A percentile compares a stretch with the other conserved stretches of the same genome.
These are phyloP conservation scores for Gambusia holbrooki DNA, from an alignment of 2,113 vertebrate species.

Conservation along the genomic window DNA sequence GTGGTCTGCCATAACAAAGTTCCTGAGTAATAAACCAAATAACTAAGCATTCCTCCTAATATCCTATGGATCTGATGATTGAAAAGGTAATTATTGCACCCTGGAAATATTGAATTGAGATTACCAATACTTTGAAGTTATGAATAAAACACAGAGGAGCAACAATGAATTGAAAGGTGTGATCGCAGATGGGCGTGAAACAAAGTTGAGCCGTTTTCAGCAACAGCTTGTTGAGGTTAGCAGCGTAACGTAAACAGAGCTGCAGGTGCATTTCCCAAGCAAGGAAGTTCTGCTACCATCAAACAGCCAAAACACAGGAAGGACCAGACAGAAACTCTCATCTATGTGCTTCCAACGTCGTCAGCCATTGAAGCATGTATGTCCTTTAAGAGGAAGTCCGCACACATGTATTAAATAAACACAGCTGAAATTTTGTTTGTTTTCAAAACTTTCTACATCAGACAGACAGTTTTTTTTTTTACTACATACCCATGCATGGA, in stretches of 20 bases:
- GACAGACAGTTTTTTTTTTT: constrained; percentile 22
- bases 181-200: constrained; percentile 1
- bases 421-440: constrained; percentile 25
- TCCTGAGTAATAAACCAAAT: no score
- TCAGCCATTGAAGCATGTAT: constrained; percentile 46
- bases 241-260: constrained; percentile 67
- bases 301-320: constrained; percentile 77
- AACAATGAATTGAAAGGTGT: constrained; percentile 9
- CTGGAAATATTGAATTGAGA: no score
- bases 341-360: constrained; percentile 57
- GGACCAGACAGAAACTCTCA: constrained; percentile 58
- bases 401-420: constrained; percentile 31
- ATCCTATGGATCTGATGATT: no score
- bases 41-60: no score
- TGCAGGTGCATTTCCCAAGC: constrained; percentile 76
- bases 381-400: constrained; percentile 53
- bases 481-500: not conserved
- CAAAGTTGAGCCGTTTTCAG: constrained; percentile 41
- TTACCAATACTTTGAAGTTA: no score
- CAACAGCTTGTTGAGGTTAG: constrained; percentile 68
- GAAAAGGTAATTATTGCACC: no score
- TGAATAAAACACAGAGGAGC: not conserved
- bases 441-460: constrained; percentile 37
- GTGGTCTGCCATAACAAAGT: not conserved
- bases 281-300: constrained; percentile 61